Evolutionary conservation across 2,113 vertebrate genomes (phyloP).

Genomic region (Semicossyphus pulcher): DNA sequence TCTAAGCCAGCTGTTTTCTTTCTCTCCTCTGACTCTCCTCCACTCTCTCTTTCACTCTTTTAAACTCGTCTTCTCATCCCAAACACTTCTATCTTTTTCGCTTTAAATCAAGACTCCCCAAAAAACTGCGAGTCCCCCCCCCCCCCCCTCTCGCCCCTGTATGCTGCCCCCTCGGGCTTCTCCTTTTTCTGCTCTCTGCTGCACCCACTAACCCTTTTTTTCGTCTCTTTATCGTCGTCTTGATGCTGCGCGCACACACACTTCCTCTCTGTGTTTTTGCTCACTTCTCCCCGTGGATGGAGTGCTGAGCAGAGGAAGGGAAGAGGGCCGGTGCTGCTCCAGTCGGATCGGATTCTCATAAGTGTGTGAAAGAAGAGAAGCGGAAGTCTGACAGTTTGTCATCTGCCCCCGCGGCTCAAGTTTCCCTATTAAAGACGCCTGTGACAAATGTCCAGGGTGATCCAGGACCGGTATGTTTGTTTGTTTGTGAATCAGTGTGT

Average conservation of each 20-base stretch:
- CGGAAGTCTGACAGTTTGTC: conserved; percentile 65
- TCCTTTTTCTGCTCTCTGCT: conserved; percentile 46
- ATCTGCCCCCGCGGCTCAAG: conserved; percentile 31
- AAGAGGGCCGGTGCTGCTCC: conserved; percentile 43
- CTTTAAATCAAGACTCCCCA: conserved; percentile 49
- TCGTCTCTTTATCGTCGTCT: conserved; percentile 59
- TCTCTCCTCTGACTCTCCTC: conserved; percentile 57
- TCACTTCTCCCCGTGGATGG: conserved; percentile 48
- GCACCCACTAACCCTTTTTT: conserved; percentile 57
- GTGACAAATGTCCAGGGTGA: conserved; percentile 42
- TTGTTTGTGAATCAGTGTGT: conserved; percentile 28
- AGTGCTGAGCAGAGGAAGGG: conserved; percentile 49
- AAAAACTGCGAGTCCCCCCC: conserved; percentile 24
- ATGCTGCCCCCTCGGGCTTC: conserved; percentile 23
- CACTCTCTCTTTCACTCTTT: conserved; percentile 48
- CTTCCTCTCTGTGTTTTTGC: conserved; percentile 27
- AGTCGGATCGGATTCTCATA: conserved; percentile 73
- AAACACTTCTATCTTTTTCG: conserved; percentile 54
- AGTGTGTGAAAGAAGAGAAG: conserved; percentile 76
- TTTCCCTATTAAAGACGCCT: conserved; percentile 42
- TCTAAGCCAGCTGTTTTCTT: conserved; percentile 76
- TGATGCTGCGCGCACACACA: conserved; percentile 26
- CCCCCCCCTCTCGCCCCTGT: conserved; percentile 35
- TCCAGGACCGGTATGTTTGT: conserved; percentile 22
- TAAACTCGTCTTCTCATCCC: conserved; percentile 65